phyloP scores from a whole-genome alignment of 2,113 vertebrate genomes.

The Gymnarchus niloticus region DNA sequence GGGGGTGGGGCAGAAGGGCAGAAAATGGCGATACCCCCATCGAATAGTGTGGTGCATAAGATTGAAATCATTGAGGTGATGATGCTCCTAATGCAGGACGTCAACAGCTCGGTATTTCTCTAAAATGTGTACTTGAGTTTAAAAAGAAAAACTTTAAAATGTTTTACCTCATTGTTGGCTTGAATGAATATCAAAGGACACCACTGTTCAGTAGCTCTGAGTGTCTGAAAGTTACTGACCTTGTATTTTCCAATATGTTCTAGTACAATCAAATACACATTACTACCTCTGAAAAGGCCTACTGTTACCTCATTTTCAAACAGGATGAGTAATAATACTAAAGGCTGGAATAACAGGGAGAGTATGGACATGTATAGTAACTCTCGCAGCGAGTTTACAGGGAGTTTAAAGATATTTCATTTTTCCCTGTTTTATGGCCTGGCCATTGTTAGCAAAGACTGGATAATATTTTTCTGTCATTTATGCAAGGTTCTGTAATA shows the following conservation, averaged over 20 bases:
- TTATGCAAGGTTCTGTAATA: conserved; percentile 69
- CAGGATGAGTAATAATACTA: conserved; percentile 69
- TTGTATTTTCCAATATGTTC: conserved; percentile 71
- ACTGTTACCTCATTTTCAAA: conserved; percentile 92
- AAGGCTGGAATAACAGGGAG: conserved; percentile 76
- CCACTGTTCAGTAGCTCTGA: conserved; percentile 56
- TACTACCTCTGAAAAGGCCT: conserved; percentile 91
- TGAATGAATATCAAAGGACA: conserved; percentile 51
- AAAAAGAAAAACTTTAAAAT: conserved; percentile 25
- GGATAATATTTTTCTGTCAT: conserved; percentile 69
- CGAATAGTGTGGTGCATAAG: conserved; percentile 27
- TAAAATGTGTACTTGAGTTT: conserved; percentile 31
- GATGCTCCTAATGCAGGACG: conserved; percentile 24
- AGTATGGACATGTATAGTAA: conserved; percentile 27
- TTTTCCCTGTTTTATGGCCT: neutral
- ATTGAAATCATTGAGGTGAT: conserved; percentile 31
- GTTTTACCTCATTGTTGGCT: conserved; percentile 54
- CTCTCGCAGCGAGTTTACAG: conserved; percentile 27
- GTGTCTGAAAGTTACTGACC: conserved; percentile 69
- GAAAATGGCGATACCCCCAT: conserved; percentile 14
- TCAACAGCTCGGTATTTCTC: conserved; percentile 15
- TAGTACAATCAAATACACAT: conserved; percentile 87
- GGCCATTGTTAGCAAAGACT: conserved; percentile 73
- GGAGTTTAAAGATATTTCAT: conserved; percentile 67
- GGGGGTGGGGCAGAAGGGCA: neutral